phyloP scores from a whole-genome alignment of 2,888 invertebrate species.

The Thereva unica region DNA sequence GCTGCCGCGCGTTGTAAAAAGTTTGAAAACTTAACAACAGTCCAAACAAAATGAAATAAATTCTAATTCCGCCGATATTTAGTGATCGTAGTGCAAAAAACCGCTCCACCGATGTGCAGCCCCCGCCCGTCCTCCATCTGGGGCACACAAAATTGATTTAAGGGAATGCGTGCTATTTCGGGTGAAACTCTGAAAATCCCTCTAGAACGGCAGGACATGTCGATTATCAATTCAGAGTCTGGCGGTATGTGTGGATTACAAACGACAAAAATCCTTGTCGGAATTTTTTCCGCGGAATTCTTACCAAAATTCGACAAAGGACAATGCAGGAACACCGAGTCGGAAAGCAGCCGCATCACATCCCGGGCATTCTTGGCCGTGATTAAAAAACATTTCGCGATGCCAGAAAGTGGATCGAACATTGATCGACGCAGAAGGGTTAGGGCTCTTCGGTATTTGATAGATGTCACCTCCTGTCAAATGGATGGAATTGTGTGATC shows the following conservation, averaged over 20 bases:
- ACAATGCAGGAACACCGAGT: slow-evolving; percentile 31
- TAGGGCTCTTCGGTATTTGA: slow-evolving; percentile 16
- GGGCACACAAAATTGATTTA: slow-evolving; percentile 16
- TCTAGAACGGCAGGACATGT: slow-evolving; percentile 21
- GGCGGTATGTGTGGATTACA: slow-evolving; percentile 34
- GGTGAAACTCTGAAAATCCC: not conserved
- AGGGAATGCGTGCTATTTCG: slow-evolving; percentile 14
- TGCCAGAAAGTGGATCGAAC: slow-evolving; percentile 11
- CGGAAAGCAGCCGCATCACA: slow-evolving; percentile 25
- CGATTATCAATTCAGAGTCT: slow-evolving; percentile 32
- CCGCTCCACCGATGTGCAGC: no score
- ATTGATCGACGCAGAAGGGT: not conserved
- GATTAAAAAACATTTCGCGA: slow-evolving; percentile 18
- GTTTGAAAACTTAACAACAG: slow-evolving; percentile 2
- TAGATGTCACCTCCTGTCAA: slow-evolving; percentile 28
- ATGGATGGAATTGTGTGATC: slow-evolving; percentile 12
- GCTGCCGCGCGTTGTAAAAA: no score
- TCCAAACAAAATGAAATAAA: slow-evolving; percentile 5
- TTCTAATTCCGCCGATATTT: not conserved
- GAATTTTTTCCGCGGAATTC: slow-evolving; percentile 23
- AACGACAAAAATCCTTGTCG: slow-evolving; percentile 33
- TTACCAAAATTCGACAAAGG: slow-evolving; percentile 12
- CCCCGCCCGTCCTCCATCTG: no score
- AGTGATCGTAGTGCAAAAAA: no score
- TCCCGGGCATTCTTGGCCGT: slow-evolving; percentile 19